phyloP scores from a whole-genome alignment of 2,113 vertebrate genomes.

The Stictonetta naevosa region DNA sequence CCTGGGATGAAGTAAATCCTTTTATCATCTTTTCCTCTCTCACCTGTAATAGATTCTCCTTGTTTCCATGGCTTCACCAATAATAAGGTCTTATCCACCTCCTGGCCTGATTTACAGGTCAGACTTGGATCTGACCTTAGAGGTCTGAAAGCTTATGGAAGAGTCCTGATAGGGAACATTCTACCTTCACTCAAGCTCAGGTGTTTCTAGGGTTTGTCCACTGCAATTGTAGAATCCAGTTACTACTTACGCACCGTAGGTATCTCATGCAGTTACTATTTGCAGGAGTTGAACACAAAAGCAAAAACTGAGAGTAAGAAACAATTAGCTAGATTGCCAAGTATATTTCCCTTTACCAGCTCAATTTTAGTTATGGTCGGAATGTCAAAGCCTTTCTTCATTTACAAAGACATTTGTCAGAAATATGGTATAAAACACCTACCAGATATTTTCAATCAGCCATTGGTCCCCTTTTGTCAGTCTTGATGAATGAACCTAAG shows the following conservation, averaged over 20 bases:
- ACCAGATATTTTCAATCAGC: background rate
- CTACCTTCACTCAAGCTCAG: background rate
- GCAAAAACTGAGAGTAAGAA: background rate
- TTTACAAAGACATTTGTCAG: background rate
- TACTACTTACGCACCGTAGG: background rate
- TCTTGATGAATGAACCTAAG: conserved; percentile 34
- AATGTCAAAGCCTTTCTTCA: background rate
- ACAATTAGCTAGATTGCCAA: background rate
- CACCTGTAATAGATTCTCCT: background rate
- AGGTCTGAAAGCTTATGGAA: background rate
- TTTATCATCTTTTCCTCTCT: background rate
- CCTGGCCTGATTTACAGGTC: background rate
- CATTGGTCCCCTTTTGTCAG: background rate
- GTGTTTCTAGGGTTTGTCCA: background rate
- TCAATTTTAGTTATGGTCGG: background rate
- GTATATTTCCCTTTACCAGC: background rate
- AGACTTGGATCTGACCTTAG: background rate
- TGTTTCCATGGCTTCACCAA: background rate
- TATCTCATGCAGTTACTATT: background rate
- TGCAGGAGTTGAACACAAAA: background rate
- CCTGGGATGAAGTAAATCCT: background rate
- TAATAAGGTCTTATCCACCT: background rate
- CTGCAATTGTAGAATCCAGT: background rate
- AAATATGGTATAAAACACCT: background rate
- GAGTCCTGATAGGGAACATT: background rate